phyloP scores from a whole-genome alignment of 2,888 invertebrate genomes.

The Brenthis daphne region DNA sequence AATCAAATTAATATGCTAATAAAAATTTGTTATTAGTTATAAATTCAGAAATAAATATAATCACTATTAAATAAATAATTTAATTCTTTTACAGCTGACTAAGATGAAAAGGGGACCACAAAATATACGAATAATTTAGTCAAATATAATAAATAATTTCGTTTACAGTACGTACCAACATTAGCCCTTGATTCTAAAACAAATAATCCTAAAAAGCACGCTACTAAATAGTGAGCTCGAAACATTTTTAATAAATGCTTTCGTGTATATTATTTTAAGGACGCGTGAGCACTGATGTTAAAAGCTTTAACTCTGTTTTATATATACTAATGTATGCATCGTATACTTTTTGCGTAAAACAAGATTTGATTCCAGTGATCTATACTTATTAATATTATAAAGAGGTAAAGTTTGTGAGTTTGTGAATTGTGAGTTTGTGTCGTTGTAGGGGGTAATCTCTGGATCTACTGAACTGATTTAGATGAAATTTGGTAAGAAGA shows the following conservation, averaged over 20 bases:
- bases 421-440: no score
- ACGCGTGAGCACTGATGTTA: slow-evolving; percentile 10
- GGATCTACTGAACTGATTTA: no score
- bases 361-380: background rate
- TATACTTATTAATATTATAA: background rate
- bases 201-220: slow-evolving; percentile 13
- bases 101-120: no score
- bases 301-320: slow-evolving; percentile 2
- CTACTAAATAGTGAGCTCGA: slow-evolving; percentile 4
- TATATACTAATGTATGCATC: slow-evolving; percentile 7
- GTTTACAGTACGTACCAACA: slow-evolving; percentile 4
- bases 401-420: no score
- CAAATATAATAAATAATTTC: background rate
- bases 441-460: no score
- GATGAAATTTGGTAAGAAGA: no score
- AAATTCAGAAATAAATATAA: no score
- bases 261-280: slow-evolving; percentile 8
- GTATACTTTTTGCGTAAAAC: slow-evolving; percentile 5
- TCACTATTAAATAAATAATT: no score
- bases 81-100: no score
- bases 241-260: slow-evolving; percentile 16
- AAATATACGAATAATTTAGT: no score
- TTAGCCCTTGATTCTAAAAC: slow-evolving; percentile 1
- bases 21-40: no score
- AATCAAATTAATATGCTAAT: no score